These are phyloP conservation scores for Ginglymostoma cirratum DNA, from an alignment of 2,113 vertebrate species.

Conservation along the genomic window DNA sequence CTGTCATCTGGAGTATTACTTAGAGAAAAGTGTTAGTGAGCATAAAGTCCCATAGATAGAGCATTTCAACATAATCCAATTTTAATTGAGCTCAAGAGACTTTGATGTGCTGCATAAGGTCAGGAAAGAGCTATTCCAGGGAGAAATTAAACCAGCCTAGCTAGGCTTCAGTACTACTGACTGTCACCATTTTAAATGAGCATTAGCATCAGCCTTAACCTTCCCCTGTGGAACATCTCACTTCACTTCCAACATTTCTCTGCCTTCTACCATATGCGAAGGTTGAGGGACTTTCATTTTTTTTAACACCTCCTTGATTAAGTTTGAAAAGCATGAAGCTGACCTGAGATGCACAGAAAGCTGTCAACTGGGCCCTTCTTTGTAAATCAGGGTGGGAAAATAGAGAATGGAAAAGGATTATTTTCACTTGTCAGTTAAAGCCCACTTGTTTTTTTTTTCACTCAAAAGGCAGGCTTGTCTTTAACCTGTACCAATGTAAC, in stretches of 20 bases:
- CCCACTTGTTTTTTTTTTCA: slow-evolving; percentile 54
- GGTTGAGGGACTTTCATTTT: slow-evolving; percentile 61
- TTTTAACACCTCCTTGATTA: slow-evolving; percentile 58
- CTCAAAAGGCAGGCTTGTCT: slow-evolving; percentile 45
- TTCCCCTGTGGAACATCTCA: slow-evolving; percentile 71
- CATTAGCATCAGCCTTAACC: slow-evolving; percentile 89
- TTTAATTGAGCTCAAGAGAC: slow-evolving; percentile 99
- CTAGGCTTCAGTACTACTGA: slow-evolving; percentile 70
- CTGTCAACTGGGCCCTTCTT: slow-evolving; percentile 52
- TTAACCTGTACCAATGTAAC: slow-evolving; percentile 46
- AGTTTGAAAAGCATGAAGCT: slow-evolving; percentile 61
- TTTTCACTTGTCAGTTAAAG: slow-evolving; percentile 67
- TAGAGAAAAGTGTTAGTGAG: slow-evolving; percentile 81
- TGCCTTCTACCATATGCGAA: slow-evolving; percentile 48
- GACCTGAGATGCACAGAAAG: slow-evolving; percentile 56
- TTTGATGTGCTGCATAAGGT: slow-evolving; percentile 85
- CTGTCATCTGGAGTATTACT: slow-evolving; percentile 87
- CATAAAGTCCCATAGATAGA: slow-evolving; percentile 73
- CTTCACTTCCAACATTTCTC: slow-evolving; percentile 53
- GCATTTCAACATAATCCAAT: slow-evolving; percentile 97
- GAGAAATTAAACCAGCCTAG: slow-evolving; percentile 90
- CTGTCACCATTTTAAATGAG: slow-evolving; percentile 88
- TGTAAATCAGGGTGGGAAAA: slow-evolving; percentile 52
- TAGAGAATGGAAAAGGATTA: slow-evolving; percentile 55
- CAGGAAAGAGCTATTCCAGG: slow-evolving; percentile 84